phyloP scores from a whole-genome alignment of 2,113 vertebrate species.

The Leuciscus idus region DNA sequence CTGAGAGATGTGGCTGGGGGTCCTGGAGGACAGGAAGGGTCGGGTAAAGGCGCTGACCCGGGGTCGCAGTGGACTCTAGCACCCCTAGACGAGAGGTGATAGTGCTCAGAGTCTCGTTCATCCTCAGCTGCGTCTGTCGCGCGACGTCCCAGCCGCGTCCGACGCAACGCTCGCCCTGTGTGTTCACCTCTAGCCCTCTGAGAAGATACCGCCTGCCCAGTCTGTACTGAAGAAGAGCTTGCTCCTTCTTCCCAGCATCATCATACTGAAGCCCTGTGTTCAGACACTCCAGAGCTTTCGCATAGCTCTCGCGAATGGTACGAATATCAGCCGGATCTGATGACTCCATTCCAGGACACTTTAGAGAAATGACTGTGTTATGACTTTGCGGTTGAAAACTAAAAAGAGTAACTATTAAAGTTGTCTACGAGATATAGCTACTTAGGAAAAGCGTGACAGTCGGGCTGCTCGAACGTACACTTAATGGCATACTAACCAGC shows the following conservation, averaged over 20 bases:
- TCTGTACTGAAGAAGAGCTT: conserved; percentile 81
- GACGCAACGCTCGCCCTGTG: conserved; percentile 61
- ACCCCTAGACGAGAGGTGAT: conserved; percentile 75
- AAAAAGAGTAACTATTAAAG: not conserved
- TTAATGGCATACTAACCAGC: no score
- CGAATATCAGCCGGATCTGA: conserved; percentile 76
- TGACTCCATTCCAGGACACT: conserved; percentile 70
- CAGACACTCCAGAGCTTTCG: conserved; percentile 81
- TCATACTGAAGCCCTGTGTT: conserved; percentile 83
- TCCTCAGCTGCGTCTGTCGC: conserved; percentile 85
- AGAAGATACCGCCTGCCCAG: conserved; percentile 82
- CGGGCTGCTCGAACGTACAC: not conserved
- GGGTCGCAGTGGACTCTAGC: conserved; percentile 69
- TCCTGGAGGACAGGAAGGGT: conserved; percentile 47
- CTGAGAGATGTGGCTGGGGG: conserved; percentile 24
- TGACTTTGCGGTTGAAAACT: not conserved
- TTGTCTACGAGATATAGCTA: not conserved
- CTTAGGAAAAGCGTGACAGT: not conserved
- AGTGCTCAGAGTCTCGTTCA: conserved; percentile 82
- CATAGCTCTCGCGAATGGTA: conserved; percentile 84
- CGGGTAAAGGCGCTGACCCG: conserved; percentile 54
- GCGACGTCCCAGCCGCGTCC: conserved; percentile 82
- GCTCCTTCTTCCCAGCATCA: conserved; percentile 77
- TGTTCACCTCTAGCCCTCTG: conserved; percentile 78
- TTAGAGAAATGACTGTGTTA: no score